Evolutionary conservation across 1,140 invertebrate species (phyloP), one percentile per base, ranked within the genome.

Genomic region (Drosophila pallidifrons): DNA sequence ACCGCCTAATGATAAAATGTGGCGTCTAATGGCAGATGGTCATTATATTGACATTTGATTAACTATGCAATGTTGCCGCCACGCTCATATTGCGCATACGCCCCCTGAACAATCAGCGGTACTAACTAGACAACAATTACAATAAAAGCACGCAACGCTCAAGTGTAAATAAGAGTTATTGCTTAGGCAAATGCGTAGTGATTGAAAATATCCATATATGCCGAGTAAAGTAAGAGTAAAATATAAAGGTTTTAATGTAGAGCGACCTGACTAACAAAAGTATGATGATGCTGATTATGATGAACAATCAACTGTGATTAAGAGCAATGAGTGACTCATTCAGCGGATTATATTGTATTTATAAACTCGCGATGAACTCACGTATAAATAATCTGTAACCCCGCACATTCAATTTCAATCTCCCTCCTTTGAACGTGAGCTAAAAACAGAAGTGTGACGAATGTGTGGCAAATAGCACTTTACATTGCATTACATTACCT

Each of bases 371-470:
- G 11, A n/a, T 46, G 25, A 55, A 45, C 63, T 43, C 15, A 55
- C 16, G 13, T 55, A 38, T 38, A 30, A 41, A 55, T 55, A 38
- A 55, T 38, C 7, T 10, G 6, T 11, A 38, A 20, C 52, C 32
- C 20, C 46, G 8, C 13, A 30, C n/a, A n/a, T 30, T 61, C 58
- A 49, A 49, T 47, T 30, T 1, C 57, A 60, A 1, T 25, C 57
- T 15, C n/a, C 6, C 11, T 5, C 6, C n/a, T 13, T 16, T 20
- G 6, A 47, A 11, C 25, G n/a, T 41, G 57, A 61, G 51, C 73
- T 79, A 61, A 83, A 83, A 54, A 49, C 47, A 65, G 72, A 43
- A 55, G 63, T 52, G 32, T 51, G 8, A n/a, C 1, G 35, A 63
- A 20, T 6, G 41, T 43, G 47, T 49, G 51, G 61, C 52, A 75